phyloP scores from a whole-genome alignment of 2,797 vertebrate species.

The Rhabdomys pumilio region DNA sequence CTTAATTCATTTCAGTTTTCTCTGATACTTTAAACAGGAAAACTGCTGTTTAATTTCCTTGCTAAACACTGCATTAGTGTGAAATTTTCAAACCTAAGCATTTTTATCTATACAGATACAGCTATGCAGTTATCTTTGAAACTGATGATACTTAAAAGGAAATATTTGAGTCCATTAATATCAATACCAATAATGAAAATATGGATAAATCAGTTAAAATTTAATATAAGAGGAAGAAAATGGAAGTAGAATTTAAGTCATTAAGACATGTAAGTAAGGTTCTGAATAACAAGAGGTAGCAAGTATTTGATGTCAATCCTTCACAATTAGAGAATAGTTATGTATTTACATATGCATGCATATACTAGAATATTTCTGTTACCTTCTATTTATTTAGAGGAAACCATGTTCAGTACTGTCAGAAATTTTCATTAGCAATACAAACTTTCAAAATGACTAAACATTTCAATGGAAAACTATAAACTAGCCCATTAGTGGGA shows the following conservation, averaged over 20 bases:
- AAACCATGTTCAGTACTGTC: not conserved
- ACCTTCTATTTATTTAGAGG: not conserved
- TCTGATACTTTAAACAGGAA: conserved; percentile 58
- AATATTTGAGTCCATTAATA: conserved; percentile 39
- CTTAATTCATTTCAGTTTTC: conserved; percentile 64
- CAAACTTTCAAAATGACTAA: conserved; percentile 9
- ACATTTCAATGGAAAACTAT: conserved; percentile 42
- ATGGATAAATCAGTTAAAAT: not conserved
- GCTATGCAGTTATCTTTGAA: not conserved
- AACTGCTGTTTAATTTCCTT: conserved; percentile 42
- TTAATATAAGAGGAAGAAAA: conserved; percentile 16
- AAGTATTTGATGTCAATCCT: not conserved
- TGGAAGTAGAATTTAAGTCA: not conserved
- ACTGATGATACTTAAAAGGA: not conserved
- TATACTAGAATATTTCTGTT: not conserved
- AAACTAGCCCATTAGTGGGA: not conserved
- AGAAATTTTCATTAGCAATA: not conserved
- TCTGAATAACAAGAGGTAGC: not conserved
- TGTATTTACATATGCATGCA: not conserved
- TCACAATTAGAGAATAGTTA: not conserved
- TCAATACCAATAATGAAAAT: not conserved
- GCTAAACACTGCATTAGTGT: not conserved
- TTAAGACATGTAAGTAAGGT: not conserved
- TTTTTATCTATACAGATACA: not conserved
- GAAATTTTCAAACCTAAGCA: conserved; percentile 10